Base-by-base conservation (phyloP, 2,888 invertebrate species). In the Ochropleura plecta region DNA sequence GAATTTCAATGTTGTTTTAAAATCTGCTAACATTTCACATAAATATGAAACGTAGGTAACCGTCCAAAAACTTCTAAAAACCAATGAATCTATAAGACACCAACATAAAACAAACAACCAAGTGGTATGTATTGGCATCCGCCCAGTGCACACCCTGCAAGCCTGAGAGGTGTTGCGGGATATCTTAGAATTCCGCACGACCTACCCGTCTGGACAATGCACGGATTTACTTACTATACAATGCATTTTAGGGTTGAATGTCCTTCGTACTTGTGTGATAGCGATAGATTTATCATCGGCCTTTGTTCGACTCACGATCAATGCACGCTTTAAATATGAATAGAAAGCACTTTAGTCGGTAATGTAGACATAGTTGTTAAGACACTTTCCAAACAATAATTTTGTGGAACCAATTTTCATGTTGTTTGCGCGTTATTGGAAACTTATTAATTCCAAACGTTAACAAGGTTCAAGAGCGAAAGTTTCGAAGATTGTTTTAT, bases 181-280 rank as follows among this genome's bases (percentile, higher is more conserved):
- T 86, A 86, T 88, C 84, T 82, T 65, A 46, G 62, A 76, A 76
- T 86, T 84, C 82, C 78, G 62, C 85, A 79, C 81, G 81, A 79
- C 63, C 76, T 73, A 68, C 63, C 71, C 69, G 78, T 81, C 74
- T 78, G 79, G 77, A 73, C 83, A 78, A 79, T 70, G 65, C 73
- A 80, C 44, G 76, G 79, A 81, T 87, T 85, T 85, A 86, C 83
- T 86, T 78, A 66, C 57, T 74, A 30, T 30, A 80, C 73, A 76
- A 42, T 78, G 80, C 51, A 82, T 70, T 73, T 67, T 73, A 70
- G 63, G 70, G 62, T 84, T 51, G 64, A 74, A 77, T 40, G 65
- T 66, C 63, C 72, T 66, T 68, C 30, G 57, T 69, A 14, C 16
- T 55, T 46, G 30, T 63, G 57, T 46, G 44, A 70, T 67, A 51